phyloP scores from a whole-genome alignment of 2,797 vertebrate species.

The Clamator glandarius region DNA sequence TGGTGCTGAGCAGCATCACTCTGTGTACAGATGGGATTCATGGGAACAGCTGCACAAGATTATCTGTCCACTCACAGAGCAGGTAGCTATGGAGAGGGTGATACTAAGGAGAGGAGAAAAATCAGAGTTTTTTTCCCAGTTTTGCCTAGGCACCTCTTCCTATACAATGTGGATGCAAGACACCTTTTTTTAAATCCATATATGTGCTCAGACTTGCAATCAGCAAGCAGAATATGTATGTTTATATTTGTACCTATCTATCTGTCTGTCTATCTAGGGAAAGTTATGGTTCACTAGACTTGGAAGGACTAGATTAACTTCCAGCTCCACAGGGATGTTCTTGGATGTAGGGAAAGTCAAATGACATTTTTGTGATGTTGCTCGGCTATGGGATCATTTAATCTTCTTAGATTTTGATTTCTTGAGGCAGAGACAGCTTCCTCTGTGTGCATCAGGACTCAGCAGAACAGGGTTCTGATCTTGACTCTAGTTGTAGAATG shows the following conservation, averaged over 20 bases:
- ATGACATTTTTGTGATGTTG: not conserved
- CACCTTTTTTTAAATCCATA: not conserved
- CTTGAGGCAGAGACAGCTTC: not conserved
- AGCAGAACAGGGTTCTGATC: not conserved
- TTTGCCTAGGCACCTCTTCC: not conserved
- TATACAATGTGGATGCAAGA: not conserved
- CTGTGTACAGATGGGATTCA: not conserved
- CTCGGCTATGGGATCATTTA: not conserved
- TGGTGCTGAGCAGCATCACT: rapidly evolving
- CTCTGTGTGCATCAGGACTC: not conserved
- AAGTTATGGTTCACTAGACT: not conserved
- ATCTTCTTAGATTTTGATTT: not conserved
- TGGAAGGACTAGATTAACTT: not conserved
- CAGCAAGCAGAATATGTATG: not conserved
- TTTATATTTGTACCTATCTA: not conserved
- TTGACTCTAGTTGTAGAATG: not conserved
- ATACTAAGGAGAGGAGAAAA: not conserved
- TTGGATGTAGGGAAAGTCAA: not conserved
- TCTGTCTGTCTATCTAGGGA: not conserved
- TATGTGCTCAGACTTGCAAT: not conserved
- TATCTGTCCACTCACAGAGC: not conserved
- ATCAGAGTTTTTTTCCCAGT: not conserved
- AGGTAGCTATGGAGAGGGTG: not conserved
- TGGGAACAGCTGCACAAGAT: not conserved
- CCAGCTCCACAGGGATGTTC: not conserved